phyloP scores from a whole-genome alignment of 2,888 invertebrate species.

The Cheilosia variabilis region DNA sequence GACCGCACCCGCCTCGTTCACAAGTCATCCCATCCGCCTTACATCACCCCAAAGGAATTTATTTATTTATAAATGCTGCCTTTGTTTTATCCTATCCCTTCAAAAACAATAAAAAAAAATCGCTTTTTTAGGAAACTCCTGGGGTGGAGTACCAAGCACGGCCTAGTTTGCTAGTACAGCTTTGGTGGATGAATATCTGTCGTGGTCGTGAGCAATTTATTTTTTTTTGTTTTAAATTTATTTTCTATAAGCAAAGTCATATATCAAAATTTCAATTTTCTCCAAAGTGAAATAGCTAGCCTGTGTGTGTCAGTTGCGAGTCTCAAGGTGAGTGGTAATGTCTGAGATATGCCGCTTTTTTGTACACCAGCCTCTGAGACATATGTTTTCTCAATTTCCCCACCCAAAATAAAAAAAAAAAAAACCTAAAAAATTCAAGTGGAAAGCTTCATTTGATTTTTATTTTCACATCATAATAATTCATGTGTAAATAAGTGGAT shows the following conservation, averaged over 20 bases:
- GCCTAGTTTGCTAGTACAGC: slow-evolving; percentile 19
- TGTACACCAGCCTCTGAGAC: slow-evolving; percentile 34
- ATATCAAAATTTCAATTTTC: slow-evolving; percentile 72
- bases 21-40: slow-evolving; percentile 50
- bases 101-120: slow-evolving; percentile 59
- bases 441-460: slow-evolving; percentile 52
- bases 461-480: slow-evolving; percentile 60
- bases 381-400: slow-evolving; percentile 34
- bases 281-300: slow-evolving; percentile 43
- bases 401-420: not conserved
- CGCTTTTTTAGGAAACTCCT: slow-evolving; percentile 29
- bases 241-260: slow-evolving; percentile 68
- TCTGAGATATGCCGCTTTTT: slow-evolving; percentile 22
- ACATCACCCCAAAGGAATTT: slow-evolving; percentile 56
- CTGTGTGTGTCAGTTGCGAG: slow-evolving; percentile 49
- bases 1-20: slow-evolving; percentile 61
- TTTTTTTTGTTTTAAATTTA: slow-evolving; percentile 49
- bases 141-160: slow-evolving; percentile 31
- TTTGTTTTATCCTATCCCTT: slow-evolving; percentile 56
- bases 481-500: slow-evolving; percentile 54
- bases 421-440: not conserved
- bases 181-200: slow-evolving; percentile 23
- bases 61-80: slow-evolving; percentile 70
- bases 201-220: slow-evolving; percentile 31
- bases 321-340: slow-evolving; percentile 60